Percentiles rank a stretch among this genome's conserved stretches.
Conservation (phyloP, 1,140 invertebrate species). For the Cyclina sinensis region DNA sequence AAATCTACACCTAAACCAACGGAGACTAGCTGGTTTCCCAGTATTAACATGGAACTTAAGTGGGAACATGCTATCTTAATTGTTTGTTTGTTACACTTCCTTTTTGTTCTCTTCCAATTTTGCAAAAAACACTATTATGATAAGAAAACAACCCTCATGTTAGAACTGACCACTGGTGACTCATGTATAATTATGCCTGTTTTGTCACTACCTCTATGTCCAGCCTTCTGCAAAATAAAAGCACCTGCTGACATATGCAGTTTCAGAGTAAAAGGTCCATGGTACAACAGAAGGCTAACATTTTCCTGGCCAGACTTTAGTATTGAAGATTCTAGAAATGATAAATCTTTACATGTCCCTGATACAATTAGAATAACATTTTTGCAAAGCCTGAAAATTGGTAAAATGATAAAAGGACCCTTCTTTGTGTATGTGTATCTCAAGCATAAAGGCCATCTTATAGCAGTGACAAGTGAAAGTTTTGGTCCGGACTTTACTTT, state of each 20-base stretch:
- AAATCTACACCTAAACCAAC: background rate
- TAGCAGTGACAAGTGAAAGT: too few relatives aligned
- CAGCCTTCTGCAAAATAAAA: background rate
- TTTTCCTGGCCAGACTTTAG: constrained; percentile 17
- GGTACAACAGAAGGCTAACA: background rate
- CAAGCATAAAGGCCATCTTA: constrained; percentile 22
- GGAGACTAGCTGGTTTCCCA: too few relatives aligned
- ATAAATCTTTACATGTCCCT: background rate
- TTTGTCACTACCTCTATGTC: constrained; percentile 36
- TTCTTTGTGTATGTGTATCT: constrained; percentile 14
- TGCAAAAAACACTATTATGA: background rate
- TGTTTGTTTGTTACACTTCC: too few relatives aligned
- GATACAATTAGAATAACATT: background rate
- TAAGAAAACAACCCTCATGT: background rate
- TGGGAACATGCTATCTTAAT: constrained; percentile 49
- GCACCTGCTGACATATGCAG: background rate
- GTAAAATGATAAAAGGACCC: background rate
- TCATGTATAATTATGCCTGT: constrained; percentile 25
- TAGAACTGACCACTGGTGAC: constrained; percentile 25
- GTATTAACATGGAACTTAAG: too few relatives aligned
- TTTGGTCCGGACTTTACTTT: too few relatives aligned
- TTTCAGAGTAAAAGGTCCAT: background rate
- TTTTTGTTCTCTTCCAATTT: constrained; percentile 7
- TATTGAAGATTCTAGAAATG: background rate
- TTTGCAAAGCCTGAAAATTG: background rate